Base-by-base conservation (phyloP, 2,113 vertebrate genomes). In the Oryzias woworae region DNA sequence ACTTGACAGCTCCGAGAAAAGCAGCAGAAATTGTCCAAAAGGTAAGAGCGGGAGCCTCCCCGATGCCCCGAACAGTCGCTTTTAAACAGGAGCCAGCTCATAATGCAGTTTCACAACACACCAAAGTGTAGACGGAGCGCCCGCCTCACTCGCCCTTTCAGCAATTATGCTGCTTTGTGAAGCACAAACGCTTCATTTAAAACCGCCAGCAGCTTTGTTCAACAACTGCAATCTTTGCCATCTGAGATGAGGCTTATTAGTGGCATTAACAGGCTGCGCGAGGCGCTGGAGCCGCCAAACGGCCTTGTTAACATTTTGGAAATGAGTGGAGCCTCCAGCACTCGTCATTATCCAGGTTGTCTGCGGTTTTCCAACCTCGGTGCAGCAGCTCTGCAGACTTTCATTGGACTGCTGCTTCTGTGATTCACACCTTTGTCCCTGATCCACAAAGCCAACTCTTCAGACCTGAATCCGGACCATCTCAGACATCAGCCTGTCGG, bases 241-340 rank as follows among this genome's bases (percentile, higher is more conserved):
- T 77, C 84, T 26, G 53, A 81, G 85, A 86, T 85, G 81, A 65
- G 75, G 82, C 85, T 88, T 86, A 87, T 87, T 85, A 89, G 83
- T 82, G 76, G 70, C 62, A 86, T 89, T 89, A 87, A 66, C 82
- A 85, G 83, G 73, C 72, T 63, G 81, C n/a, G 64, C 66, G 22
- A 66, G 63, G 43, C 26, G 74, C 75, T 66, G 80, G 66, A 76
- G 80, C 81, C 72, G 73, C 64, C 85, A 69, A 86, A 64, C 43
- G 81, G 83, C 85, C 88, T 90, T 85, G 88, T 89, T 88, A 85
- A 77, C 82, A 77, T 88, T 63, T 83, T 87, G 80, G 77, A 88
- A 86, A 85, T 82, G 74, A 90, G 69, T 75, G 71, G 58, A 77
- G 85, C 87, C 89, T 83, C 64, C 62, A 76, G 87, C 82, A 62